Conservation (phyloP, 2,888 invertebrate genomes). For the Noctua janthe region DNA sequence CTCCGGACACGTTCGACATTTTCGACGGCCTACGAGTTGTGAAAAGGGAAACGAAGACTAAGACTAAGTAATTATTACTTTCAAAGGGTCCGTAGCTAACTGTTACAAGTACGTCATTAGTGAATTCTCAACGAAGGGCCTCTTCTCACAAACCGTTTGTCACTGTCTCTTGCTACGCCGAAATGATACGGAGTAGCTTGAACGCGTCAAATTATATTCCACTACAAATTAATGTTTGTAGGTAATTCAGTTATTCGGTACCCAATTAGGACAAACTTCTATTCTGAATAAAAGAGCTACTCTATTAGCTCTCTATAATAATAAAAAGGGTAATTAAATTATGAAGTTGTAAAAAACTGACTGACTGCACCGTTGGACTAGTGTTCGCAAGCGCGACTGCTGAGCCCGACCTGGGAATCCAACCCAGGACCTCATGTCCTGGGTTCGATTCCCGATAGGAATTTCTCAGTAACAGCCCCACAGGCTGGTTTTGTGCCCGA, state of each 20-base stretch:
- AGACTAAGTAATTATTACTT: conserved; percentile 60
- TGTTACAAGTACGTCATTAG: conserved; percentile 60
- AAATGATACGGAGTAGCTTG: conserved; percentile 50
- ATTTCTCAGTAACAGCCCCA: neutral
- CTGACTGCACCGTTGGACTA: neutral
- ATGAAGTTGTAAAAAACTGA: neutral
- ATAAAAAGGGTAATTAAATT: conserved; percentile 1
- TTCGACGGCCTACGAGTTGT: conserved; percentile 42
- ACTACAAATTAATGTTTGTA: conserved; percentile 40
- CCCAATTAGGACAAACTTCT: conserved; percentile 40
- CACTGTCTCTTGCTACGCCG: conserved; percentile 54
- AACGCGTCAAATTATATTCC: conserved; percentile 52
- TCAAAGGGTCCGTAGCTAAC: conserved; percentile 42
- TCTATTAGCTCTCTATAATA: neutral
- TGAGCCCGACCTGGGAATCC: too few relatives aligned
- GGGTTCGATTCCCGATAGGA: neutral
- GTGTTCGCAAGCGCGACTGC: neutral
- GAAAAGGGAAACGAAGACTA: conserved; percentile 50
- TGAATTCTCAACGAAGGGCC: conserved; percentile 47
- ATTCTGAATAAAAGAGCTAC: neutral
- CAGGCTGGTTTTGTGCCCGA: neutral
- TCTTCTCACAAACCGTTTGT: conserved; percentile 53
- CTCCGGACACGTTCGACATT: conserved; percentile 49
- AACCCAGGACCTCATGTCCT: neutral
- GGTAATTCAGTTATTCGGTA: conserved; percentile 30